Evolutionary conservation across 2,113 vertebrate species (phyloP).

Genomic region (Myiopsitta monachus): DNA sequence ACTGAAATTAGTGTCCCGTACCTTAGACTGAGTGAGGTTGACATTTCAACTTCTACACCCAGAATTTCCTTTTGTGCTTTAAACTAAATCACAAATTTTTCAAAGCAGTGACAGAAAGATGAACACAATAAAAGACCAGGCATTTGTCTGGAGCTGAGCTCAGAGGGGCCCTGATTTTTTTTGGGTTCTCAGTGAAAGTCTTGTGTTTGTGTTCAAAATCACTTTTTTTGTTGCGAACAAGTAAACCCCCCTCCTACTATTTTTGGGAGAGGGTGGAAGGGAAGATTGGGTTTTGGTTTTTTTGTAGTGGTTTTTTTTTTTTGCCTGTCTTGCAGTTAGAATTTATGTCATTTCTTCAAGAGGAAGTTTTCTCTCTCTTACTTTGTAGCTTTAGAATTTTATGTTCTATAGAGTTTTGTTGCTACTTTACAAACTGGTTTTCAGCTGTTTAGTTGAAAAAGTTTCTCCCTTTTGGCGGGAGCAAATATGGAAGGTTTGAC

Average conservation of each 20-base stretch:
- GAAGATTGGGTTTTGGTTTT: no score
- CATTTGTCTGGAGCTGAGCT: neutral
- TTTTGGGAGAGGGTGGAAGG: neutral
- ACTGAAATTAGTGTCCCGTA: neutral
- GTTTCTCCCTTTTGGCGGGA: neutral
- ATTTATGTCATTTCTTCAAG: neutral
- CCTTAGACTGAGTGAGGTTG: neutral
- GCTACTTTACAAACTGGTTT: neutral
- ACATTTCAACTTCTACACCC: neutral
- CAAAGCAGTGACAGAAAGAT: neutral
- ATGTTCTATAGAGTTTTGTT: neutral
- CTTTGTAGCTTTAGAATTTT: neutral
- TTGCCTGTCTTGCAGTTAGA: neutral
- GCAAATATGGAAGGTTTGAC: neutral
- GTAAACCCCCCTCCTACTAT: neutral
- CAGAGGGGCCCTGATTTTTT: neutral
- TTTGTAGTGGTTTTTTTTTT: no score
- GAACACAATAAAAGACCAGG: neutral
- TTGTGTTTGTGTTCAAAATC: neutral
- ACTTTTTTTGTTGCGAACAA: neutral
- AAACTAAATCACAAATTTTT: neutral
- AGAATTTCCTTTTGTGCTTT: neutral
- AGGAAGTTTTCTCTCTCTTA: neutral
- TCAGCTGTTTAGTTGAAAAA: neutral
- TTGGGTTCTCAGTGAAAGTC: neutral